Conservation (phyloP, 2,113 vertebrate genomes). For the Thunnus maccoyii region DNA sequence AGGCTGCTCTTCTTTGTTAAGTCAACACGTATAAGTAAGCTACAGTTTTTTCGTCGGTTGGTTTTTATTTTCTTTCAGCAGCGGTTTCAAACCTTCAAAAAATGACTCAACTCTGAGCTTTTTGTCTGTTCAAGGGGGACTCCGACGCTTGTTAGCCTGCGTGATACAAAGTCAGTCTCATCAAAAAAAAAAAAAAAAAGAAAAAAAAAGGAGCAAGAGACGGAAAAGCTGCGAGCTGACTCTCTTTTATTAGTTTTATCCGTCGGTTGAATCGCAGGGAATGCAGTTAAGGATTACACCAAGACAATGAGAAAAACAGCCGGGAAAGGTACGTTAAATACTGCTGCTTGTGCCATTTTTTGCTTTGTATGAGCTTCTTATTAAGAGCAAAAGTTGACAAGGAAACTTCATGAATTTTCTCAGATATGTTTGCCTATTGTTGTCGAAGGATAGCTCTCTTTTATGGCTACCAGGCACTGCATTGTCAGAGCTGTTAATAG, state of each 20-base stretch:
- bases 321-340: slow-evolving; percentile 69
- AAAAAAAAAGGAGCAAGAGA: slow-evolving; percentile 8
- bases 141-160: slow-evolving; percentile 50
- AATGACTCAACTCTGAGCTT: slow-evolving; percentile 62
- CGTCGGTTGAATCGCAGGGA: slow-evolving; percentile 33
- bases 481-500: slow-evolving; percentile 14
- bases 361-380: not conserved
- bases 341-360: not conserved
- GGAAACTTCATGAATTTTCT: not conserved
- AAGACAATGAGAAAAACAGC: slow-evolving; percentile 72
- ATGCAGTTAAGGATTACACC: slow-evolving; percentile 60
- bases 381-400: not conserved
- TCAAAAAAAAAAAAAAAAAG: slow-evolving; percentile 2
- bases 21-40: not conserved
- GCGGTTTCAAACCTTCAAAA: slow-evolving; percentile 32
- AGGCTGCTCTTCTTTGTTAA: slow-evolving; percentile 11
- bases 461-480: not conserved
- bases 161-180: slow-evolving; percentile 6
- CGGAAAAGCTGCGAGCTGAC: slow-evolving; percentile 3
- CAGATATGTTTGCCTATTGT: not conserved
- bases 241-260: not conserved
- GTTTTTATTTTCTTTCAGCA: not conserved
- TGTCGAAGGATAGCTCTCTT: not conserved
- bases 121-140: slow-evolving; percentile 61
- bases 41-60: not conserved